A percentile compares a stretch with the other conserved stretches of the same genome.
Conservation (phyloP, 2,888 invertebrate species). For the Eupithecia insigniata region DNA sequence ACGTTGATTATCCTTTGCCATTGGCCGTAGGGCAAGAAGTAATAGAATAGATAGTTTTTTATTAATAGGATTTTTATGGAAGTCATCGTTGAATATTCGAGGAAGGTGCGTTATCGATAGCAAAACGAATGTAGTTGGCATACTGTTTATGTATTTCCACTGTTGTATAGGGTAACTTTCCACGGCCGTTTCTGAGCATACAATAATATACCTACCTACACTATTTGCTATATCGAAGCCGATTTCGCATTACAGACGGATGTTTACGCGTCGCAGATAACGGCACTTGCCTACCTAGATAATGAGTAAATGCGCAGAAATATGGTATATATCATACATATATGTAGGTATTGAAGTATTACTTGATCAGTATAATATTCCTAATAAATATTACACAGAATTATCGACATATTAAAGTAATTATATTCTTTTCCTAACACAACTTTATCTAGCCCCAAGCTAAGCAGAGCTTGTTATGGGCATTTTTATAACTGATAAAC, state of each 20-base stretch:
- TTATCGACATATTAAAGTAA: neutral
- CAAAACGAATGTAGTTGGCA: neutral
- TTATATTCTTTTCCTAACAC: no score
- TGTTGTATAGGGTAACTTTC: conserved; percentile 58
- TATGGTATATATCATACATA: neutral
- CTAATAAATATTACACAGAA: neutral
- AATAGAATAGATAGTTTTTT: no score
- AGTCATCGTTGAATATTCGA: neutral
- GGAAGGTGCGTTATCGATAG: neutral
- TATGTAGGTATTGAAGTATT: neutral
- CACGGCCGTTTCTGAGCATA: conserved; percentile 55
- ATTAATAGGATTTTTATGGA: neutral
- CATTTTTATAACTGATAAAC: no score
- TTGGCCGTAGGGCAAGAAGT: no score
- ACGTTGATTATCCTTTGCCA: no score
- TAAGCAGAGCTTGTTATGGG: no score
- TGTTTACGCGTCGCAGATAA: conserved; percentile 54
- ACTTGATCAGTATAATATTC: neutral
- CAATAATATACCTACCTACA: conserved; percentile 25
- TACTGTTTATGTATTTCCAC: conserved; percentile 4
- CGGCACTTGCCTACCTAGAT: conserved; percentile 22
- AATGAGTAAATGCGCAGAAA: conserved; percentile 8
- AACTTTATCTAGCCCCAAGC: no score
- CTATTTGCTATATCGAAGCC: conserved; percentile 45
- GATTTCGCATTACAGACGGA: conserved; percentile 55